phyloP scores from a whole-genome alignment of 2,888 invertebrate genomes.

The Dicyrtomina minuta region DNA sequence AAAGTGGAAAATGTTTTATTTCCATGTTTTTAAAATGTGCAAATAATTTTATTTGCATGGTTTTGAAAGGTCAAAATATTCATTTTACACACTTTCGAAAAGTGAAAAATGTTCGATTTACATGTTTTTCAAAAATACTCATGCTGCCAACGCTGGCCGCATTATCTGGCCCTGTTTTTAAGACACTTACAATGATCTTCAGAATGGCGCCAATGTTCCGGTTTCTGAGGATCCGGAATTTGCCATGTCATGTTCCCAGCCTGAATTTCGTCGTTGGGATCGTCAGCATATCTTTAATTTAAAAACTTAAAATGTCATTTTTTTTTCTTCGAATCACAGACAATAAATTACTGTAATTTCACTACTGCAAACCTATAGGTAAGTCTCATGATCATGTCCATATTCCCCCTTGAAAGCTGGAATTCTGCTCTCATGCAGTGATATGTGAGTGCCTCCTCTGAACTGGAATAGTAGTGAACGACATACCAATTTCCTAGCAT shows the following conservation, averaged over 20 bases:
- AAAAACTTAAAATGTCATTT: background rate
- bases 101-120: no score
- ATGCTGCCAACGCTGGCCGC: no score
- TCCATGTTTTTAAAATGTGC: no score
- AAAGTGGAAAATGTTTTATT: no score
- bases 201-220: conserved; percentile 81
- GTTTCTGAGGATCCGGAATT: conserved; percentile 66
- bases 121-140: no score
- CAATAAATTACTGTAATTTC: background rate
- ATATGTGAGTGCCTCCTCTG: conserved; percentile 80
- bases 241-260: conserved; percentile 85
- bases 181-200: conserved; percentile 77
- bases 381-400: conserved; percentile 82
- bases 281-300: conserved; percentile 66
- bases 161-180: no score
- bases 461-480: conserved; percentile 84
- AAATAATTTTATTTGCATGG: no score
- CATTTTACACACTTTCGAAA: no score
- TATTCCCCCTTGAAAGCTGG: conserved; percentile 55
- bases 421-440: conserved; percentile 78
- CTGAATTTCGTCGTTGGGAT: conserved; percentile 72
- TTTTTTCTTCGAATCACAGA: background rate
- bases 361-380: conserved; percentile 68
- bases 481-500: conserved; percentile 82
- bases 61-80: no score